phyloP scores from a whole-genome alignment of 1,140 invertebrate species.

The Archegozetes longisetosus region DNA sequence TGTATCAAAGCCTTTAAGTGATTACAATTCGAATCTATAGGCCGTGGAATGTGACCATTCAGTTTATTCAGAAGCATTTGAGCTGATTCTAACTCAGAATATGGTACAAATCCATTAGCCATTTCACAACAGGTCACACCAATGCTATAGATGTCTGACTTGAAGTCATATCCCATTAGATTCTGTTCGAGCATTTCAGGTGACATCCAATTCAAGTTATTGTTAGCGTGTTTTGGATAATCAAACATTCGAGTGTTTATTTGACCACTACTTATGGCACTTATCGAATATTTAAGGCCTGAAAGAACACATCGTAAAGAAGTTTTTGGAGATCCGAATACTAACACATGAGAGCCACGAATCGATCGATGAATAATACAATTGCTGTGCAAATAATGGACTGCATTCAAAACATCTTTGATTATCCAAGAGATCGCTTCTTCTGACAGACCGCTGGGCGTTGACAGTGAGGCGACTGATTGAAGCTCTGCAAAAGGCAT shows the following conservation, averaged over 20 bases:
- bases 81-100: constrained; percentile 56
- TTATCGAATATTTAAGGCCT: constrained; percentile 56
- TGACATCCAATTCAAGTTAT: constrained; percentile 67
- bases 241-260: constrained; percentile 49
- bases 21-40: constrained; percentile 47
- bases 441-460: constrained; percentile 55
- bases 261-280: constrained; percentile 48
- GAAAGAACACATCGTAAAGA: constrained; percentile 49
- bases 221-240: constrained; percentile 47
- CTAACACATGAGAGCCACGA: constrained; percentile 44
- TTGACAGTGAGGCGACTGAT: neutral
- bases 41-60: constrained; percentile 51
- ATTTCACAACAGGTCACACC: constrained; percentile 74
- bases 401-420: constrained; percentile 52
- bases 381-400: constrained; percentile 66
- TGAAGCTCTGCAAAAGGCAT: constrained; percentile 34
- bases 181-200: constrained; percentile 79
- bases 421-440: constrained; percentile 56
- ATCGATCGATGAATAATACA: constrained; percentile 59
- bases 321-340: constrained; percentile 34
- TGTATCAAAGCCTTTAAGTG: constrained; percentile 39
- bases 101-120: constrained; percentile 71
- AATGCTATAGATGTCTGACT: constrained; percentile 74
- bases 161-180: constrained; percentile 64
- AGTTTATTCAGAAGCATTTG: constrained; percentile 78